Conservation (phyloP, 2,113 vertebrate species). For the Hiodon alosoides region DNA sequence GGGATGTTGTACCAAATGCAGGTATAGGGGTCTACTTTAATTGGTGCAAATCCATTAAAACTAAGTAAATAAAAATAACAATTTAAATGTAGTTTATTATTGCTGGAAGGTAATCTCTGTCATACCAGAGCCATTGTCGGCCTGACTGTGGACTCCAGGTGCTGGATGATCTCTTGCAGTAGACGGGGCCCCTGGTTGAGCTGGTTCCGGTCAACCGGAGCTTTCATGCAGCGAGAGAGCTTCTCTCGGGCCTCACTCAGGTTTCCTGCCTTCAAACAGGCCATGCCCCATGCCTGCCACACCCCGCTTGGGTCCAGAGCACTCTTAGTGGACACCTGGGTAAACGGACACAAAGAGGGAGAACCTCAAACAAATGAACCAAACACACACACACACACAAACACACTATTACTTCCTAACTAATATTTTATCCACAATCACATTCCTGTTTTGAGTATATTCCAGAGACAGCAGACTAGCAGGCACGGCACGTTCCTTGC, state of each 20-base stretch:
- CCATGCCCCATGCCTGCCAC: constrained; percentile 96
- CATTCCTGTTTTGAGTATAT: background rate
- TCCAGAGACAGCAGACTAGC: background rate
- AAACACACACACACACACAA: background rate
- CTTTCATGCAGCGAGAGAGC: constrained; percentile 82
- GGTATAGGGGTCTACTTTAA: too few species aligned
- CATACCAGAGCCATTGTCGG: constrained; percentile 65
- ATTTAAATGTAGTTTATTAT: too few species aligned
- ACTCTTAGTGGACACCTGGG: constrained; percentile 92
- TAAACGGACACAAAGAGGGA: background rate
- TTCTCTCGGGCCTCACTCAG: constrained; percentile 81
- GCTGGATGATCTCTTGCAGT: constrained; percentile 84
- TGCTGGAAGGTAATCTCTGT: background rate
- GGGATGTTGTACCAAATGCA: too few species aligned
- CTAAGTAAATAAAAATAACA: too few species aligned
- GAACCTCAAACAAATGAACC: background rate
- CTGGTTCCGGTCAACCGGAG: constrained; percentile 85
- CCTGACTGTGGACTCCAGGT: constrained; percentile 77
- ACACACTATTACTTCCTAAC: background rate
- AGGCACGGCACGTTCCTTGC: background rate
- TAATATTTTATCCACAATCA: background rate
- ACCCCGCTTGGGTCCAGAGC: constrained; percentile 84
- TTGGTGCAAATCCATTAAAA: too few species aligned
- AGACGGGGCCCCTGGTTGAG: constrained; percentile 72
- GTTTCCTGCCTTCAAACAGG: constrained; percentile 84